phyloP scores from a whole-genome alignment of 2,113 vertebrate species.

The Rousettus leschenaultii region DNA sequence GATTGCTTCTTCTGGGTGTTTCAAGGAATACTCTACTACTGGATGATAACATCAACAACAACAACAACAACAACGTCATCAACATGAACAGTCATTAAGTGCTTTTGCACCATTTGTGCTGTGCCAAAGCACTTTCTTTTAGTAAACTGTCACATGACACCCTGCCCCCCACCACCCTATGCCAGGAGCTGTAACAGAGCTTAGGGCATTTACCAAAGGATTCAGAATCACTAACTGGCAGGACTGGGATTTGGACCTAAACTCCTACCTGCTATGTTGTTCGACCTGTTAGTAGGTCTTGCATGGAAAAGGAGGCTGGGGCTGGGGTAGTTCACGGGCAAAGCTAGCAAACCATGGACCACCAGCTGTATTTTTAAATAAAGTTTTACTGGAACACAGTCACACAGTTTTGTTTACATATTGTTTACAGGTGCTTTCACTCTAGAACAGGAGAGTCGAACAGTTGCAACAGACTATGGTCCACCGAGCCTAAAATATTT shows the following conservation, averaged over 20 bases:
- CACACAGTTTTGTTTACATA: background rate
- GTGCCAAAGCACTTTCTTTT: background rate
- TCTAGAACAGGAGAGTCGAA: background rate
- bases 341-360: background rate
- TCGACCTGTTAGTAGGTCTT: background rate
- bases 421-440: background rate
- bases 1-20: background rate
- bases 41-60: background rate
- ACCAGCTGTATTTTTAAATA: background rate
- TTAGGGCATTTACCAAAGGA: background rate
- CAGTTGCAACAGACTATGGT: background rate
- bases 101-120: background rate
- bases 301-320: background rate
- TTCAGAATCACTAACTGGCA: background rate
- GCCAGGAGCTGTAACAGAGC: background rate
- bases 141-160: background rate
- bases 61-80: too few relatives aligned
- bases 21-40: background rate
- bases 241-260: background rate
- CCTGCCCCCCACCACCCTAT: background rate
- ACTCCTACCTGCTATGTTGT: background rate
- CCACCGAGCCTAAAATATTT: background rate
- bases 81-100: background rate
- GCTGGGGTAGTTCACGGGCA: background rate
- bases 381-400: background rate